Evolutionary conservation across 2,113 vertebrate species (phyloP), one percentile per base, ranked within the genome.

Genomic region (Crotalus helleri): DNA sequence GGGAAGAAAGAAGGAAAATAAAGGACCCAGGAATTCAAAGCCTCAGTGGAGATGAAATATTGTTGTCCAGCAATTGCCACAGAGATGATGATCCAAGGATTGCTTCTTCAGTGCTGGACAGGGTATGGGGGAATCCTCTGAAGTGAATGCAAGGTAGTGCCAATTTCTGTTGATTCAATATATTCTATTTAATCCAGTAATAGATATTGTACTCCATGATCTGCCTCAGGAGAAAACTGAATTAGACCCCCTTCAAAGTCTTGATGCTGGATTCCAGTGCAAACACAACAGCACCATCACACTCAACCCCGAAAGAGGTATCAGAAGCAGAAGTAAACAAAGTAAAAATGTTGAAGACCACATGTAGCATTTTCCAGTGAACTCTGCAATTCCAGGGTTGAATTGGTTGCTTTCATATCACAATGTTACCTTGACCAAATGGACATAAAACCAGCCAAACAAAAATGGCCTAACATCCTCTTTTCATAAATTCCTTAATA

Each of bases 331-430:
- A 17, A 93, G 86, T 89, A 74, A n/a, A 61, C 93, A 89, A 90
- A 90, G 91, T 91, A 58, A 85, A 94, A 95, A 95, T 39, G 95
- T 91, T 85, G 94, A 95, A 94, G 95, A 95, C 87, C 94, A 64
- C 74, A 59, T 94, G 26, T 87, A 91, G 94, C 39, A 12, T 85
- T 64, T 91, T 93, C 61, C 87, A 64, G n/a, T 64, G 69, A 90
- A 89, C 39, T 53, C 54, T 61, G 90, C 90, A 88, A 69, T 96
- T 92, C 95, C 94, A 95, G 90, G 0, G 0, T 93, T 46, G 87
- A 85, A 95, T 96, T 92, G 96, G 95, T 95, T 90, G 74, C 87
- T 94, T 95, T 96, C 96, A 96, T 95, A 97, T 96, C 96, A 96
- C 96, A 96, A 95, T 94, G 90, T 88, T 88, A 95, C 93, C 95